phyloP scores from a whole-genome alignment of 2,888 invertebrate genomes.

The Eudasyphora cyanicolor region DNA sequence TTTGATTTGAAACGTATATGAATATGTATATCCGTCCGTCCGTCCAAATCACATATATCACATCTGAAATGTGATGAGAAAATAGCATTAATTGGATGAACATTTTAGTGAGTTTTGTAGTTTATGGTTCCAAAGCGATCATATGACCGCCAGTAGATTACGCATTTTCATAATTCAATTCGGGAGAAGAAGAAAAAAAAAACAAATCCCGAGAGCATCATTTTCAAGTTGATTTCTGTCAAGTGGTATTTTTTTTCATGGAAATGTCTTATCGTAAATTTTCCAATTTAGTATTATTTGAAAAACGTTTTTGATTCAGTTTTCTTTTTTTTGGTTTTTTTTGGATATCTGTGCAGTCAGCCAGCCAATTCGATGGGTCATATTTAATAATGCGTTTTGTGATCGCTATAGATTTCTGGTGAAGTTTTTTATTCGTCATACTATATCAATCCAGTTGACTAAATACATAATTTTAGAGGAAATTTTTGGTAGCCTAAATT shows the following conservation, averaged over 20 bases:
- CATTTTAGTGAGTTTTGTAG: conserved; percentile 5
- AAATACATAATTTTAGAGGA: no score
- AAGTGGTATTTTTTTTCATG: conserved; percentile 24
- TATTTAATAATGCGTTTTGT: no score
- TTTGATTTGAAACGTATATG: conserved; percentile 10
- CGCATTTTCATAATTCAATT: conserved; percentile 43
- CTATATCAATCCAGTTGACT: no score
- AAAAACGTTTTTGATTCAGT: background rate
- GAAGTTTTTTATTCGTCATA: no score
- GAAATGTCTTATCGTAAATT: conserved; percentile 16
- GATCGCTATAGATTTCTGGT: no score
- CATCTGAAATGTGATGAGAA: background rate
- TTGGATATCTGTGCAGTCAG: no score
- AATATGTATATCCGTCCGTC: background rate
- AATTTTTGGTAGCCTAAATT: no score
- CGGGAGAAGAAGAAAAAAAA: conserved; percentile 18
- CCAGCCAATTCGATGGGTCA: no score
- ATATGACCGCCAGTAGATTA: conserved; percentile 30
- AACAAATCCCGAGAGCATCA: background rate
- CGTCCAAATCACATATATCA: background rate
- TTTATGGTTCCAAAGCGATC: conserved; percentile 31
- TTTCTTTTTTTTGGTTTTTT: no score
- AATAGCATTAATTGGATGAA: conserved; percentile 36
- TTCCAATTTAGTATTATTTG: background rate
- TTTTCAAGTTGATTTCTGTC: conserved; percentile 30